Evolutionary conservation across 2,113 vertebrate species (phyloP).

Genomic region (Empidonax alnorum): DNA sequence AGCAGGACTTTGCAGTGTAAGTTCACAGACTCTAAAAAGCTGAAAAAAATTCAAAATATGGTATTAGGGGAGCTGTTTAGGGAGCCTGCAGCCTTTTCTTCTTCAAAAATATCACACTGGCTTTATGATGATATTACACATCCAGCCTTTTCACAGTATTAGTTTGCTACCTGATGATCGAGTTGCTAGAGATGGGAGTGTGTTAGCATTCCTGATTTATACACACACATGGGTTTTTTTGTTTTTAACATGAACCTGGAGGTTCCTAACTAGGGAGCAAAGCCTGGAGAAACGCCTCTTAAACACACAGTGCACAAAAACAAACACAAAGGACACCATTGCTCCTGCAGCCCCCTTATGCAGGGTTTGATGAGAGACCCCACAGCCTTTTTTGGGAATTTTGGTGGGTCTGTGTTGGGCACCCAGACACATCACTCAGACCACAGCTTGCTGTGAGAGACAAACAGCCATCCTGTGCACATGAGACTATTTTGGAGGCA

Average conservation of each 20-base stretch:
- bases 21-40: not conserved
- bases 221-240: fast-evolving
- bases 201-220: not conserved
- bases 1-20: not conserved
- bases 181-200: not conserved
- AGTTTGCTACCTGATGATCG: not conserved
- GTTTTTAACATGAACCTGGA: not conserved
- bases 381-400: not conserved
- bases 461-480: not conserved
- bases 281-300: not conserved
- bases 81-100: not conserved
- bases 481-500: not conserved
- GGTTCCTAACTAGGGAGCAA: not conserved
- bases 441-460: not conserved
- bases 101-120: not conserved
- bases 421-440: not conserved
- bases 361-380: not conserved
- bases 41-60: not conserved
- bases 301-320: not conserved
- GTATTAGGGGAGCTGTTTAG: not conserved
- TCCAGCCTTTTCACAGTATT: not conserved
- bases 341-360: not conserved
- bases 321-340: not conserved
- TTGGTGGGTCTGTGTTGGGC: not conserved
- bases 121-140: not conserved